Evolutionary conservation across 2,888 invertebrate species (phyloP), one percentile per base, ranked within the genome.

Genomic region (Phaonia tiefii): DNA sequence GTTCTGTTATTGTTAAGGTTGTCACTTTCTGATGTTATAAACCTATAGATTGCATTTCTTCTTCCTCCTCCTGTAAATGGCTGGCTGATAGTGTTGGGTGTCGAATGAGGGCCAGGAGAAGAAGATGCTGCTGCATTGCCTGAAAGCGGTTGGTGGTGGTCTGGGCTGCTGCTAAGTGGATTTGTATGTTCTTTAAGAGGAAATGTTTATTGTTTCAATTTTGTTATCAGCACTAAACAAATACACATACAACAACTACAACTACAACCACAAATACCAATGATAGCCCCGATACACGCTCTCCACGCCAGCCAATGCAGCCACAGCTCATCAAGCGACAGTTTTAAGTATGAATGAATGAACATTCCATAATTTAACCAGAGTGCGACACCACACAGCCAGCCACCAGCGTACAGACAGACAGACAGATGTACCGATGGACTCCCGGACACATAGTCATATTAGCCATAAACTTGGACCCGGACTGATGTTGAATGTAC

Each of bases 131-230:
- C 67, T 31, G 44, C 46, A 44, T 31, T 22, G 13, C 22, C 31
- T 20, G 42, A 37, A 37, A 60, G 39, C 75, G 80, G 75, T 81
- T 82, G 80, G 82, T 76, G 84, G 84, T 83, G 83, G 83, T 81
- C 85, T 31, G 31, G 31, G 8, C 31, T 31, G 31, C 31, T 81
- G 83, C 88, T 89, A 89, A 89, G 89, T 89, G 89, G 89, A 89
- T 89, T 89, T 89, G 89, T 89, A 86, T 89, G 89, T 89, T 89
- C 86, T 89, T 84, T 79, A 86, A 87, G 87, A 87, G 88, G 88
- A 88, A 89, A 88, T 89, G 89, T 89, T 89, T 89, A 89, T 89
- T 89, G 89, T 89, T 89, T 89, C 89, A 89, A 89, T 89, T 87
- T 89, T 89, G 89, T 89, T 89, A 89, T 89, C 89, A 89, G 86